These are phyloP conservation scores for Caenorhabditis latens DNA, from an alignment of 1,140 invertebrate species.

Conservation along the genomic window DNA sequence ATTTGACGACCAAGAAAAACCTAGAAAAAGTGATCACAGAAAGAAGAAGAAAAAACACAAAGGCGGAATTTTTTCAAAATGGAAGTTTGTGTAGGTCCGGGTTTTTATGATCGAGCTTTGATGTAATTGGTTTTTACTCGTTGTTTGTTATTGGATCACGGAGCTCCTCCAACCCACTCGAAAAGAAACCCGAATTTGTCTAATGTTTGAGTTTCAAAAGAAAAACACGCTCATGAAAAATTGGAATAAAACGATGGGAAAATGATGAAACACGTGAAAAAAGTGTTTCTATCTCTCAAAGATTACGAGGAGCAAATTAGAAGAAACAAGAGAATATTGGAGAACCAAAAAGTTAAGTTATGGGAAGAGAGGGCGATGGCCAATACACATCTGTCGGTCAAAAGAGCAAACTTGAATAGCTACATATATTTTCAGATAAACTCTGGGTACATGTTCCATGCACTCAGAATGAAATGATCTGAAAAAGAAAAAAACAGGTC, in stretches of 20 bases:
- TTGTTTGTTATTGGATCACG: conserved; percentile 42
- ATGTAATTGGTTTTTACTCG: conserved; percentile 36
- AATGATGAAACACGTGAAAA: conserved; percentile 31
- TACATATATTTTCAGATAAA: too few species aligned
- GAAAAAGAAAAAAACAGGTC: conserved; percentile 17
- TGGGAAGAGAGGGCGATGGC: not conserved
- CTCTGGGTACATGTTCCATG: too few species aligned
- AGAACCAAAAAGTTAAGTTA: not conserved
- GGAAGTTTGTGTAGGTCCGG: not conserved
- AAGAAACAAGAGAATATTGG: not conserved
- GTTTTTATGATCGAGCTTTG: conserved; percentile 33
- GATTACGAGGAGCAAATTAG: conserved; percentile 23
- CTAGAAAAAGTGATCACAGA: not conserved
- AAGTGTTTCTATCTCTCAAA: conserved; percentile 38
- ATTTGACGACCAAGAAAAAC: not conserved
- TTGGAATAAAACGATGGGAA: not conserved
- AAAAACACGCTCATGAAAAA: not conserved
- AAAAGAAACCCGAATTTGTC: not conserved
- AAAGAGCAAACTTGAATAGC: not conserved
- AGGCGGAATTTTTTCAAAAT: not conserved
- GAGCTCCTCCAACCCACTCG: not conserved
- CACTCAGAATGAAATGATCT: not conserved
- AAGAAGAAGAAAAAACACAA: not conserved
- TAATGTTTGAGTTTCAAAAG: conserved; percentile 22
- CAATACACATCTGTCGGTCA: too few species aligned